These are phyloP conservation scores for Cepphus grylle DNA, from an alignment of 2,113 vertebrate species.

Conservation along the genomic window DNA sequence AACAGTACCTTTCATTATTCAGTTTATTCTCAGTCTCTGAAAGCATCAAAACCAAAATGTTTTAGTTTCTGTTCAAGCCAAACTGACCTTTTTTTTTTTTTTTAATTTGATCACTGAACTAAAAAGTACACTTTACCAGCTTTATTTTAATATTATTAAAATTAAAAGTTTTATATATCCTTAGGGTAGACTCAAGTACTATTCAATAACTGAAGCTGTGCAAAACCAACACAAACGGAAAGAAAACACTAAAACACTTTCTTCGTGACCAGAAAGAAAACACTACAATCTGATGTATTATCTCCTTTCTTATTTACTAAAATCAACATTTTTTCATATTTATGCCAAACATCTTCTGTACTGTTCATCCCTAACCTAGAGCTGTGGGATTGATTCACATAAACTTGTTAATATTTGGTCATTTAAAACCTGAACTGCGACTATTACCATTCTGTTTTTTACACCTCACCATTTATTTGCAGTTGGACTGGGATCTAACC, in stretches of 20 bases:
- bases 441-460: not conserved
- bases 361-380: not conserved
- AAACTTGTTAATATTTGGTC: not conserved
- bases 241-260: not conserved
- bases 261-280: not conserved
- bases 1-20: not conserved
- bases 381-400: not conserved
- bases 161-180: not conserved
- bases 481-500: not conserved
- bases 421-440: not conserved
- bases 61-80: not conserved
- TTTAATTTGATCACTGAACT: not conserved
- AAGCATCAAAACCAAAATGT: rapidly evolving
- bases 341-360: not conserved
- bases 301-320: not conserved
- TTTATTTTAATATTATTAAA: not conserved
- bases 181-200: not conserved
- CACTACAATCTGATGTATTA: not conserved
- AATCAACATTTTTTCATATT: not conserved
- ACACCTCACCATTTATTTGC: not conserved
- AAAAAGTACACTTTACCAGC: not conserved
- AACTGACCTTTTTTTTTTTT: not conserved
- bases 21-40: not conserved
- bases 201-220: not conserved
- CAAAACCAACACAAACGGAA: not conserved